These are phyloP conservation scores for Cyclophora punctaria DNA, from an alignment of 2,888 invertebrate species.

Conservation along the genomic window DNA sequence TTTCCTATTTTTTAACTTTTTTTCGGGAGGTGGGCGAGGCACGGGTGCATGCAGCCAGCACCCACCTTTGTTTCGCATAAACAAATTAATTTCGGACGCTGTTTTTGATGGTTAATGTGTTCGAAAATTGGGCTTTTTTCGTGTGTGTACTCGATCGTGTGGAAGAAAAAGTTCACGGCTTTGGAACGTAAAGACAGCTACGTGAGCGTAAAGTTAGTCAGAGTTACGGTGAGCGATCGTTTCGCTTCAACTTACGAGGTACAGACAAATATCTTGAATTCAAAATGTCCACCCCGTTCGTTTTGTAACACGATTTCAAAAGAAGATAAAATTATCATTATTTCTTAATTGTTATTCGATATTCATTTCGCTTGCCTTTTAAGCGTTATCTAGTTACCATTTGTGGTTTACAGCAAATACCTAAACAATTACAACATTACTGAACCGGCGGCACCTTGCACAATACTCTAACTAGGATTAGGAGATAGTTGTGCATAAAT, in stretches of 20 bases:
- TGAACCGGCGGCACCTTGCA: conserved; percentile 1
- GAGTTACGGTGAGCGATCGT: no score
- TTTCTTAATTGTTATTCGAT: no score
- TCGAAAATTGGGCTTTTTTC: conserved; percentile 48
- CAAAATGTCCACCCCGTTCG: no score
- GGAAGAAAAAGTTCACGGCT: conserved; percentile 23
- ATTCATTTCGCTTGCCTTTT: no score
- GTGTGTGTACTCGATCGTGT: conserved; percentile 21
- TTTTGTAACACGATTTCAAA: no score
- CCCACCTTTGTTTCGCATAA: conserved; percentile 76
- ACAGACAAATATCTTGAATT: no score
- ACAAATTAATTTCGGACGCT: conserved; percentile 74
- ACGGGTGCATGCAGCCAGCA: conserved; percentile 70
- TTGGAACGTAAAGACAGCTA: neutral
- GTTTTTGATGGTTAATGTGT: conserved; percentile 73
- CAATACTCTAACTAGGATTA: no score
- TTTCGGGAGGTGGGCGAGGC: conserved; percentile 69
- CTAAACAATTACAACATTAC: neutral
- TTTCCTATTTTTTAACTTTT: conserved; percentile 59
- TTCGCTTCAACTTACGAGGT: no score
- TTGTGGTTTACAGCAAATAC: neutral
- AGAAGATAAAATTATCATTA: no score
- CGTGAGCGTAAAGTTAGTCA: no score
- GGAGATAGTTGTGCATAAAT: no score
- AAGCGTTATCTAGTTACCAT: no score